phyloP scores from a whole-genome alignment of 1,140 invertebrate species.

The Cardiocondyla obscurior region DNA sequence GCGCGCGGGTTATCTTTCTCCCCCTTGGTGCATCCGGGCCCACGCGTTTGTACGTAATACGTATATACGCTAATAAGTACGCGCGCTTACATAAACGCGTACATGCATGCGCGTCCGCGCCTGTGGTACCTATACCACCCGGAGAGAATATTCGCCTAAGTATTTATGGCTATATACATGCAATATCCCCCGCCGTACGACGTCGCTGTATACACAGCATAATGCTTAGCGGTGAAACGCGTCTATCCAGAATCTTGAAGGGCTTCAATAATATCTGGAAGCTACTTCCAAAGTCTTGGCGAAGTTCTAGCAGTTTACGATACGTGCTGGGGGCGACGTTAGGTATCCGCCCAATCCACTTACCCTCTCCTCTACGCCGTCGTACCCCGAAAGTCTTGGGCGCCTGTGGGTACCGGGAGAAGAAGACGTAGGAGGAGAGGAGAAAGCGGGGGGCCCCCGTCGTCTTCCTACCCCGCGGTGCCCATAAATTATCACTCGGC shows the following conservation, averaged over 20 bases:
- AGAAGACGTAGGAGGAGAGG: neutral
- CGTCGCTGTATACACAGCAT: conserved; percentile 27
- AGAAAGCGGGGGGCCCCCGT: neutral
- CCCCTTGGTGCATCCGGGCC: neutral
- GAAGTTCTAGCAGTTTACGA: conserved; percentile 72
- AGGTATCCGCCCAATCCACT: conserved; percentile 69
- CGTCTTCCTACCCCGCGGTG: neutral
- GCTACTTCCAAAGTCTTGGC: conserved; percentile 73
- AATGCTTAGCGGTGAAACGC: conserved; percentile 62
- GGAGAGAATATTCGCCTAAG: conserved; percentile 36
- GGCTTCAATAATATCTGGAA: conserved; percentile 73
- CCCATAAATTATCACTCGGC: conserved; percentile 66
- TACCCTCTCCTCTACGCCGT: conserved; percentile 22
- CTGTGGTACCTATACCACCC: neutral
- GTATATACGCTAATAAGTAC: conserved; percentile 1
- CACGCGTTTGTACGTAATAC: neutral
- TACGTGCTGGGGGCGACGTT: conserved; percentile 69
- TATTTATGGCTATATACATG: conserved; percentile 43
- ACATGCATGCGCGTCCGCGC: neutral
- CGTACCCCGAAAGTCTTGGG: conserved; percentile 25
- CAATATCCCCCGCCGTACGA: conserved; percentile 5
- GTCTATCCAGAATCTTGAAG: conserved; percentile 73
- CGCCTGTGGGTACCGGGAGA: conserved; percentile 15
- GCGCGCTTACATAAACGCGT: neutral
- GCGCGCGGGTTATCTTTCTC: conserved; percentile 34